Percentiles rank a stretch among this genome's conserved stretches.
phyloP scores from a whole-genome alignment of 2,888 invertebrate genomes.

The Labia minor region DNA sequence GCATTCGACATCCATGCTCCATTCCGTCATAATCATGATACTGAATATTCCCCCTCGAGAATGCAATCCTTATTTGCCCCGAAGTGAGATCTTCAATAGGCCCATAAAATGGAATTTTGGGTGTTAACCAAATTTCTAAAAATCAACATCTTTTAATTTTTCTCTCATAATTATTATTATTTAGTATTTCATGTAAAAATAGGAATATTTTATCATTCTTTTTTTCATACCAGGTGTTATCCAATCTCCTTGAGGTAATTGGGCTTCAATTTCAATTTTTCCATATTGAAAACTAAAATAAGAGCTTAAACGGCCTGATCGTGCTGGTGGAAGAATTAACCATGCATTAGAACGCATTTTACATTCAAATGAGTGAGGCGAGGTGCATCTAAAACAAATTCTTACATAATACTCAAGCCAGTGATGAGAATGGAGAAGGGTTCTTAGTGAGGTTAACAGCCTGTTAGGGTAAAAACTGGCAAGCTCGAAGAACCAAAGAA shows the following conservation, averaged over 20 bases:
- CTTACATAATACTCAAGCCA: too few relatives aligned
- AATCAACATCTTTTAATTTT: slow-evolving; percentile 20
- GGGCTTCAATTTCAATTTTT: slow-evolving; percentile 54
- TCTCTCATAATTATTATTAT: not conserved
- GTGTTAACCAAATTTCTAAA: slow-evolving; percentile 37
- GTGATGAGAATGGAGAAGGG: too few relatives aligned
- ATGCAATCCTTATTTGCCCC: slow-evolving; percentile 61
- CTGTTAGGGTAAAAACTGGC: too few relatives aligned
- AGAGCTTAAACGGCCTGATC: slow-evolving; percentile 51
- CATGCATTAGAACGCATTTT: slow-evolving; percentile 37
- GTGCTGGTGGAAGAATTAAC: slow-evolving; percentile 56
- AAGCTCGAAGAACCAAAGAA: too few relatives aligned
- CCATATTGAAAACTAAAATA: slow-evolving; percentile 59
- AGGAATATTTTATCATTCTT: not conserved
- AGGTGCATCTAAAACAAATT: slow-evolving; percentile 36
- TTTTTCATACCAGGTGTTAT: slow-evolving; percentile 53
- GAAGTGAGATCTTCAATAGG: slow-evolving; percentile 38
- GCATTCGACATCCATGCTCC: slow-evolving; percentile 19
- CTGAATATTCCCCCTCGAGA: slow-evolving; percentile 50
- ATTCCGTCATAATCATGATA: slow-evolving; percentile 25
- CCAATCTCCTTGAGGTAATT: slow-evolving; percentile 67
- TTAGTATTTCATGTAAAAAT: too few relatives aligned
- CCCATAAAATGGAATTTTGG: slow-evolving; percentile 32
- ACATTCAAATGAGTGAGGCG: slow-evolving; percentile 31
- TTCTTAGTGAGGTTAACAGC: too few relatives aligned